phyloP scores from a whole-genome alignment of 2,888 invertebrate species.

The Eurytoma californica region DNA sequence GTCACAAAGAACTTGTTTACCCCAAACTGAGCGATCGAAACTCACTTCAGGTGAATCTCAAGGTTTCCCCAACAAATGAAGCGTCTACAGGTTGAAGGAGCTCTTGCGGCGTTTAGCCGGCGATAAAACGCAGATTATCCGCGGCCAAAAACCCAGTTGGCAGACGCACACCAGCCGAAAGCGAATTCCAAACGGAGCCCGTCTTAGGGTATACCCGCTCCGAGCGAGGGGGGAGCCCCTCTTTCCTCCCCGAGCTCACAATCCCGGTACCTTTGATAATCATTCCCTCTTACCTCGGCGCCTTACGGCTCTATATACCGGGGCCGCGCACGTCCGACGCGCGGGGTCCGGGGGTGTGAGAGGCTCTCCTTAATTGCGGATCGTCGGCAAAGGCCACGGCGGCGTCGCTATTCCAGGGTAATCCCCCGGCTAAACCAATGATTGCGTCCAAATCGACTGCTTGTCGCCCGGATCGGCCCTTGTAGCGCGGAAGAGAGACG shows the following conservation, averaged over 20 bases:
- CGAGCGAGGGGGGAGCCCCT: not conserved
- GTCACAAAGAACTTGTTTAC: too few relatives aligned
- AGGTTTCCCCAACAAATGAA: too few relatives aligned
- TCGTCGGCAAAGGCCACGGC: slow-evolving; percentile 50
- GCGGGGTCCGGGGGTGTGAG: not conserved
- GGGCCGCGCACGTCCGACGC: slow-evolving; percentile 5
- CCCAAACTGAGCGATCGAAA: too few relatives aligned
- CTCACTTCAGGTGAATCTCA: not conserved
- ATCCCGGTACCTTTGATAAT: slow-evolving; percentile 34
- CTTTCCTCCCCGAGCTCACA: not conserved
- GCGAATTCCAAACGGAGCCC: not conserved
- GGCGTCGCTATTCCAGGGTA: slow-evolving; percentile 56
- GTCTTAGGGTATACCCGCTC: not conserved
- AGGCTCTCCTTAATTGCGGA: slow-evolving; percentile 59
- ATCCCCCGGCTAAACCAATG: slow-evolving; percentile 62
- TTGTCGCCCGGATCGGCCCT: slow-evolving; percentile 60
- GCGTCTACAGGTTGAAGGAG: too few relatives aligned
- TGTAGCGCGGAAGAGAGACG: slow-evolving; percentile 54
- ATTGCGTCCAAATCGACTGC: slow-evolving; percentile 63
- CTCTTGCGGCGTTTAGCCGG: too few relatives aligned
- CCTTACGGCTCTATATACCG: slow-evolving; percentile 42
- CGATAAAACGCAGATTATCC: too few relatives aligned
- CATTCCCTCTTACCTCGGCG: slow-evolving; percentile 13
- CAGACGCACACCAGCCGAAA: not conserved
- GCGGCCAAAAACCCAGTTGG: not conserved